Conservation (phyloP, 2,797 vertebrate species). For the Pogoniulus pusillus region DNA sequence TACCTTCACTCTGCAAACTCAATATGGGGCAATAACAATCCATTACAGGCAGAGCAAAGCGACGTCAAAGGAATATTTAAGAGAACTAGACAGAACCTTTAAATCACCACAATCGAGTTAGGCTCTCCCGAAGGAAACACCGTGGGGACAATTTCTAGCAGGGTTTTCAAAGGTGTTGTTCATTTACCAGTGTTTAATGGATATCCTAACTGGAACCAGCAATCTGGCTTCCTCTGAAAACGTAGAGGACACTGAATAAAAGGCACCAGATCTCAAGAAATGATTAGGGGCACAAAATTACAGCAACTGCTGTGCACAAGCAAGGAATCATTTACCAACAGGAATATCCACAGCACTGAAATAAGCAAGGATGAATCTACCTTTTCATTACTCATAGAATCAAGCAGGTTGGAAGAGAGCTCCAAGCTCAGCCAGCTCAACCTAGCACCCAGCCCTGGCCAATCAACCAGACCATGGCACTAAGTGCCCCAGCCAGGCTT, state of each 20-base stretch:
- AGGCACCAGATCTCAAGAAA: slow-evolving; percentile 14
- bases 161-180: slow-evolving; percentile 73
- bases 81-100: slow-evolving; percentile 90
- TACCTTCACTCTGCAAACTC: slow-evolving; percentile 92
- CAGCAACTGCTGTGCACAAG: background rate
- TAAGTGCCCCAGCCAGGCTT: too few species aligned
- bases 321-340: too few species aligned
- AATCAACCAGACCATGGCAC: too few species aligned
- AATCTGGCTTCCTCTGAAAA: slow-evolving; percentile 45
- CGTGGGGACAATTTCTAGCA: slow-evolving; percentile 72
- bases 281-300: background rate
- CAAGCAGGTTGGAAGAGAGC: too few species aligned
- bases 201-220: slow-evolving; percentile 58
- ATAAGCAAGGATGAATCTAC: too few species aligned
- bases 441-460: too few species aligned
- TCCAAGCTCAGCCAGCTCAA: too few species aligned
- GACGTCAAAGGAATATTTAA: slow-evolving; percentile 87
- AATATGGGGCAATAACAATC: slow-evolving; percentile 96
- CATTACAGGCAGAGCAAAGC: slow-evolving; percentile 88
- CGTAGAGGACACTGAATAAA: slow-evolving; percentile 46
- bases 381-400: too few species aligned
- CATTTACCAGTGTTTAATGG: slow-evolving; percentile 74
- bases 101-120: slow-evolving; percentile 89
- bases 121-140: slow-evolving; percentile 77
- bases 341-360: too few species aligned